These are phyloP conservation scores for Sebastes vulpes DNA, from an alignment of 2,797 vertebrate species.

Conservation along the genomic window DNA sequence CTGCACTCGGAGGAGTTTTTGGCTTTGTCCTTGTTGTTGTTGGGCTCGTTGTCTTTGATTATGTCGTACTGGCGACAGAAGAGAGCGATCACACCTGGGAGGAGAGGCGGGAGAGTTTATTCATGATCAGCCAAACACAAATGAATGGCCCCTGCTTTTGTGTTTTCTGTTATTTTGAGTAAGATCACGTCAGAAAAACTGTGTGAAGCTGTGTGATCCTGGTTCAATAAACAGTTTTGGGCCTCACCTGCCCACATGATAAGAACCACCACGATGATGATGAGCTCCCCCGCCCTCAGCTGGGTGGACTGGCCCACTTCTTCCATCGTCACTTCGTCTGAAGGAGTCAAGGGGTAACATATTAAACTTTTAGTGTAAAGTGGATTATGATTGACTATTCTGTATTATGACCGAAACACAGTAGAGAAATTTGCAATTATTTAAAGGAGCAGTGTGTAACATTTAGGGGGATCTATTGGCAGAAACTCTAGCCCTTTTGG, in stretches of 20 bases:
- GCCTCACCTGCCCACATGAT: slow-evolving; percentile 97
- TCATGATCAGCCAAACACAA: background rate
- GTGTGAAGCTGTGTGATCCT: background rate
- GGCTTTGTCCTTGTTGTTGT: slow-evolving; percentile 98
- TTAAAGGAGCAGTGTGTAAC: too few relatives aligned
- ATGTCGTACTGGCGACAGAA: slow-evolving; percentile 98
- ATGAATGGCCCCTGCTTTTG: background rate
- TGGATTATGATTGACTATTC: background rate
- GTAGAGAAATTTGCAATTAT: background rate
- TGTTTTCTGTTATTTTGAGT: background rate
- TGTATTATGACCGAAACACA: background rate
- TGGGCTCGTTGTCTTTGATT: slow-evolving; percentile 98
- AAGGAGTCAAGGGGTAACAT: slow-evolving; percentile 16
- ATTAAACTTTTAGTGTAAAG: background rate
- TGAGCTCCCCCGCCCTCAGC: slow-evolving; percentile 93
- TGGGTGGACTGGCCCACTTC: slow-evolving; percentile 91
- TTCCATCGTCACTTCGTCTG: slow-evolving; percentile 97
- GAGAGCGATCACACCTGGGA: slow-evolving; percentile 93
- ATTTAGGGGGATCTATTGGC: too few relatives aligned
- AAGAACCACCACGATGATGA: slow-evolving; percentile 96
- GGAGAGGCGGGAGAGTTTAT: background rate
- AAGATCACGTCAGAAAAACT: too few relatives aligned
- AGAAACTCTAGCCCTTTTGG: too few relatives aligned
- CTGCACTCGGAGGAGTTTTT: slow-evolving; percentile 96
- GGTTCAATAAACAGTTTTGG: background rate